Percentiles rank a stretch among this genome's conserved stretches.
These are phyloP conservation scores for Ficedula albicollis DNA, from an alignment of 2,797 vertebrate species.

Conservation along the genomic window DNA sequence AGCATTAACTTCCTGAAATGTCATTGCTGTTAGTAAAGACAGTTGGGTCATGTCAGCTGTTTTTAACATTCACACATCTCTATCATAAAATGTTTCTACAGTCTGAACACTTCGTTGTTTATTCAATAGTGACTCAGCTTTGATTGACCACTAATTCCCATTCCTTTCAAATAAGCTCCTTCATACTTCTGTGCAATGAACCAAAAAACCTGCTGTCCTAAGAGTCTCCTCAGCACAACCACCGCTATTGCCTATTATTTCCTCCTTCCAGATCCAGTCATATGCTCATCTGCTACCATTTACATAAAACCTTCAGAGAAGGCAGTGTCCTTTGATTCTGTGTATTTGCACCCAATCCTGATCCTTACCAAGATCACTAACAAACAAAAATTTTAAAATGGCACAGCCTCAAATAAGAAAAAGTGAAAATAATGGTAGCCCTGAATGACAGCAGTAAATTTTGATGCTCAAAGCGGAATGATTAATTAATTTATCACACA, in stretches of 20 bases:
- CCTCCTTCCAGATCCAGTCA: neutral
- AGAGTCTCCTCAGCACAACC: neutral
- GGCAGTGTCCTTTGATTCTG: neutral
- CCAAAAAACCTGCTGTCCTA: neutral
- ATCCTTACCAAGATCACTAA: neutral
- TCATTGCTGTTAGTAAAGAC: neutral
- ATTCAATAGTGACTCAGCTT: neutral
- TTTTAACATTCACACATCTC: neutral
- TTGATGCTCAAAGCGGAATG: neutral
- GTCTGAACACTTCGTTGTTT: neutral
- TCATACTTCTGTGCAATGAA: neutral
- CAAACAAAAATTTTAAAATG: neutral
- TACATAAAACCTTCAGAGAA: neutral
- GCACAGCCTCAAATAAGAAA: neutral
- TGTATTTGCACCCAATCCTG: neutral
- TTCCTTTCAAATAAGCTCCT: neutral
- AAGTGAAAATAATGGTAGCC: neutral
- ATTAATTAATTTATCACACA: neutral
- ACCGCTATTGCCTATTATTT: neutral
- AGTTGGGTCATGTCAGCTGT: neutral
- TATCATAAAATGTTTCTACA: neutral
- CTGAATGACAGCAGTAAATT: neutral
- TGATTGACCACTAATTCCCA: neutral
- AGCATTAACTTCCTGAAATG: neutral
- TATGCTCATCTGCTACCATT: fast-evolving